Conservation (phyloP, 2,797 vertebrate species). For the Danio albolineatus region DNA sequence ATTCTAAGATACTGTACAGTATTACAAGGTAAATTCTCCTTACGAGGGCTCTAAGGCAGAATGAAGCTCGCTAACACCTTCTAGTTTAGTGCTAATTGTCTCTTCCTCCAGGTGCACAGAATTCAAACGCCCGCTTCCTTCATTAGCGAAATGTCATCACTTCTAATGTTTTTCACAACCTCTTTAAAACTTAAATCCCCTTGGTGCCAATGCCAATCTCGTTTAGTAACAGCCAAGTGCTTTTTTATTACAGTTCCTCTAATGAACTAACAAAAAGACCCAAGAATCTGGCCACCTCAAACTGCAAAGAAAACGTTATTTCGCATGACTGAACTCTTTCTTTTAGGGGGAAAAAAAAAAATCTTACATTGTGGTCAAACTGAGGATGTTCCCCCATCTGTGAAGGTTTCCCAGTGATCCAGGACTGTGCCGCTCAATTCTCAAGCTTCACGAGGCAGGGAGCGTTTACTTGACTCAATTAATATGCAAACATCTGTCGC, state of each 20-base stretch:
- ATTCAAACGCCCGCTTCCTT: neutral
- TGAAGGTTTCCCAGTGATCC: constrained; percentile 32
- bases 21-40: neutral
- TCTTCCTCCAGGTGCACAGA: constrained; percentile 16
- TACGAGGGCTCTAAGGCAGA: neutral
- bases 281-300: neutral
- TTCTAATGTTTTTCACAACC: constrained; percentile 14
- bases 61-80: constrained; percentile 23
- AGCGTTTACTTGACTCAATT: constrained; percentile 62
- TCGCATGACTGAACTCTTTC: constrained; percentile 13
- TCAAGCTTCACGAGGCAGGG: constrained; percentile 35
- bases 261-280: constrained; percentile 21
- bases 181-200: constrained; percentile 1
- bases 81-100: constrained; percentile 42
- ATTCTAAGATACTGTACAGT: neutral
- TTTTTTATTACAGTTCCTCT: constrained; percentile 16
- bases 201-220: constrained; percentile 9
- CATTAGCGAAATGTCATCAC: constrained; percentile 44
- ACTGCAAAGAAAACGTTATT: constrained; percentile 4
- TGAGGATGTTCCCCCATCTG: constrained; percentile 28
- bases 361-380: neutral
- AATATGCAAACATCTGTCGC: constrained; percentile 80
- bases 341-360: neutral
- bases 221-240: constrained; percentile 2
- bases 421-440: constrained; percentile 17